A percentile compares a stretch with the other conserved stretches of the same genome.
These are phyloP conservation scores for Archips xylosteana DNA, from an alignment of 2,888 invertebrate genomes.

Conservation along the genomic window DNA sequence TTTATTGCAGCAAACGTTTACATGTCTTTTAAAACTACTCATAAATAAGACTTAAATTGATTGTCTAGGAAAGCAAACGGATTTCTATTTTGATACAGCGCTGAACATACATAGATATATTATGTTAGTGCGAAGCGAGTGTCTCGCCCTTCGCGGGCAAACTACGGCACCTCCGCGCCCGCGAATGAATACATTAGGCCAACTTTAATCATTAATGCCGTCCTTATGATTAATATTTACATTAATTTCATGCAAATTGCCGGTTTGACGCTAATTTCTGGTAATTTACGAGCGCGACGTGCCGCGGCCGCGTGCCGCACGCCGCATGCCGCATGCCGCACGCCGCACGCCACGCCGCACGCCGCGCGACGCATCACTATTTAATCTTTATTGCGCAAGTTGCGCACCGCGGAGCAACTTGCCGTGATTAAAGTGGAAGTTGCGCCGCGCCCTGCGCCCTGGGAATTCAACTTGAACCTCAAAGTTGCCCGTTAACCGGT, in stretches of 20 bases:
- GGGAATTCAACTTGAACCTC: constrained; percentile 9
- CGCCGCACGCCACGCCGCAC: not conserved
- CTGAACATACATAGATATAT: not conserved
- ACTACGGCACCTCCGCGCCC: constrained; percentile 29
- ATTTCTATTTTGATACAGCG: not conserved
- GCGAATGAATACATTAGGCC: constrained; percentile 48
- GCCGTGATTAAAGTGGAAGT: constrained; percentile 18
- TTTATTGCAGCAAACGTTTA: constrained; percentile 15
- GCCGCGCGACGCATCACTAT: constrained; percentile 13
- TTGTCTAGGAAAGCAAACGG: constrained; percentile 1
- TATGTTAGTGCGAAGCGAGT: not conserved
- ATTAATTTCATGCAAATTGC: constrained; percentile 67
- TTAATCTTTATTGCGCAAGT: constrained; percentile 25
- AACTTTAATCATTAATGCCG: constrained; percentile 53
- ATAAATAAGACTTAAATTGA: constrained; percentile 16
- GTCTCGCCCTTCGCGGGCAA: constrained; percentile 4
- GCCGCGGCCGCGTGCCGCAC: constrained; percentile 42
- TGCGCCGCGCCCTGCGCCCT: constrained; percentile 11
- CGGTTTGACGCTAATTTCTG: constrained; percentile 58
- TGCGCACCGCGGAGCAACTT: not conserved
- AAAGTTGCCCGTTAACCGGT: constrained; percentile 12
- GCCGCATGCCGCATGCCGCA: constrained; percentile 41
- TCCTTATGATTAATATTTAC: constrained; percentile 67
- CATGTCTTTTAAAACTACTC: constrained; percentile 20
- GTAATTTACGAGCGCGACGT: constrained; percentile 54